Evolutionary conservation across 1,140 invertebrate species (phyloP), one percentile per base, ranked within the genome.

Genomic region (Frieseomelitta varia): DNA sequence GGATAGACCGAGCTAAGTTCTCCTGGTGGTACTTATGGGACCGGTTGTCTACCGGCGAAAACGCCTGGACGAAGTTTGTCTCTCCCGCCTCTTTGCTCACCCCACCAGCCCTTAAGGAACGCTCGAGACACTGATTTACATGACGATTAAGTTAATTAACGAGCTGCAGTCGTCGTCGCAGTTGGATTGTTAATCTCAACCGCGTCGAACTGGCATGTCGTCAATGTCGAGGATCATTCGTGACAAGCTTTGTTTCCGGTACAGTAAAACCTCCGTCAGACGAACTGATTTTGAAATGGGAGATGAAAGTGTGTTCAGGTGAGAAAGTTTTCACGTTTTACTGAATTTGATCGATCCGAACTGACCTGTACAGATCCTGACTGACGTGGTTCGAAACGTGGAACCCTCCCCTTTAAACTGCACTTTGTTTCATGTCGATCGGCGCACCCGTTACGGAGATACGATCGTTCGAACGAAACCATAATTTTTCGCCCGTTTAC

Each of bases 1-100:
- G 87, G 87, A 90, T 92, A 93, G 92, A 92, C 91, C 88, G 76
- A 86, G 73, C 81, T 73, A 92, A 92, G 92, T 92, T 93, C 91
- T 87, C 67, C 65, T 77, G 67, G 56, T 81, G 79, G 58, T 79
- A 80, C 89, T 90, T 80, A 71, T 67, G 84, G 83, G 91, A 90
- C 79, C 78, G 74, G 74, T 79, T 83, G 81, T 61, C 81, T 83
- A 34, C 4, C 65, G 76, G 30, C 85, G 87, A 90, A 91, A 88
- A 90, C 56, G 71, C 71, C 67, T 76, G 69, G 53, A 56, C 76
- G 53, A 89, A 92, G 86, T 91, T 91, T 91, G 90, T 90, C 86
- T 74, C 75, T 39, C 19, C 61, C 75, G 58, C 63, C 17, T 21
- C 24, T 19, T 10, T 17, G 53, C 6, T 2, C 2, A 3, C n/a